A percentile compares a stretch with the other conserved stretches of the same genome.
Evolutionary conservation across 2,888 invertebrate genomes (phyloP).

Genomic region (Macrosoma leucophasiata): DNA sequence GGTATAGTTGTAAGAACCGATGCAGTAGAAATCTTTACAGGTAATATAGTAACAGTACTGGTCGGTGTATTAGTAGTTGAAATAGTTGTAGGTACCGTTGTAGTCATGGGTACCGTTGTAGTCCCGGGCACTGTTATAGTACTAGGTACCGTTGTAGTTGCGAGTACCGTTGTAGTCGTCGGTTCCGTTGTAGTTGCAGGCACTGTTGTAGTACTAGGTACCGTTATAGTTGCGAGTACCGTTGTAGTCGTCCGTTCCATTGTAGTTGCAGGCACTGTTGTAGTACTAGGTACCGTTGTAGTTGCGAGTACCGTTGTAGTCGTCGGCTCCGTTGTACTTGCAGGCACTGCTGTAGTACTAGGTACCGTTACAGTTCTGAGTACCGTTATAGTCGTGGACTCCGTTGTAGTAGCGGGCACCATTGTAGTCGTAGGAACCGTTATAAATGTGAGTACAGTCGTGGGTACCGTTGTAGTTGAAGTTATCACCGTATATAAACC

Average conservation of each 20-base stretch:
- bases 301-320: neutral
- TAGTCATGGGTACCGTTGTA: neutral
- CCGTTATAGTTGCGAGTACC: neutral
- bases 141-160: slow-evolving; percentile 3
- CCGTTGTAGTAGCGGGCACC: neutral
- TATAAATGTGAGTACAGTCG: slow-evolving; percentile 1
- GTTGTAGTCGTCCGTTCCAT: slow-evolving; percentile 1
- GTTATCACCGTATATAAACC: neutral
- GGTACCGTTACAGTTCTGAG: neutral
- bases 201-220: neutral
- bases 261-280: neutral
- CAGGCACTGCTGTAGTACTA: neutral
- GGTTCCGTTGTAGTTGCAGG: slow-evolving; percentile 1
- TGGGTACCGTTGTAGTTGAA: neutral
- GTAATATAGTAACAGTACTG: neutral
- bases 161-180: neutral
- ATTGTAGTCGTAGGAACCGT: neutral
- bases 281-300: neutral
- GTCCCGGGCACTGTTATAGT: neutral
- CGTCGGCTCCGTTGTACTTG: neutral
- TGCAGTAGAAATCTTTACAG: neutral
- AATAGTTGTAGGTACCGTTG: slow-evolving; percentile 1
- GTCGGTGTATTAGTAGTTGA: neutral
- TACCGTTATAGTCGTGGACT: neutral
- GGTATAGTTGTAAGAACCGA: slow-evolving; percentile 2